Conservation (phyloP, 2,888 invertebrate species). For the Ochropleura leucogaster region DNA sequence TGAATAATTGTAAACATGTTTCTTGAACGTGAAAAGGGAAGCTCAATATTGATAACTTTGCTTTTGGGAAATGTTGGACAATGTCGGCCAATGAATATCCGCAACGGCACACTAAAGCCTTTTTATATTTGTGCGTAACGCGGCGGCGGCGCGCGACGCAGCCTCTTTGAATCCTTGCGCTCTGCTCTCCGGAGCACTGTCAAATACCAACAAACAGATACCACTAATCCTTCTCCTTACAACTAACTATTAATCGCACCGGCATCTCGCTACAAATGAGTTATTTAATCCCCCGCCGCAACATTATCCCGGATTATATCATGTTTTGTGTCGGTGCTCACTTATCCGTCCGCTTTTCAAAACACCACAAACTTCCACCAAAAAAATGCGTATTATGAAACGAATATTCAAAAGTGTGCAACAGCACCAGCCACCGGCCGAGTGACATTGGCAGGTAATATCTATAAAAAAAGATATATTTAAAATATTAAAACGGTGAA, state of each 20-base stretch:
- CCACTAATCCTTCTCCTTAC: constrained; percentile 85
- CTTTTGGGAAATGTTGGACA: constrained; percentile 67
- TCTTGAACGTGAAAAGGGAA: constrained; percentile 33
- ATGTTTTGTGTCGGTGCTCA: constrained; percentile 84
- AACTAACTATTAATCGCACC: constrained; percentile 83
- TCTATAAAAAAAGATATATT: constrained; percentile 67
- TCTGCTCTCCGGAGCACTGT: constrained; percentile 69
- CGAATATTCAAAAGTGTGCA: constrained; percentile 66
- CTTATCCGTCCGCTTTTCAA: constrained; percentile 77
- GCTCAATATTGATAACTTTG: constrained; percentile 59
- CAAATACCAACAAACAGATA: constrained; percentile 82
- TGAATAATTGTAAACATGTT: constrained; percentile 41
- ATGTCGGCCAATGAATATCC: constrained; percentile 66
- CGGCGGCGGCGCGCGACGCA: constrained; percentile 70
- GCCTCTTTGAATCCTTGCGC: constrained; percentile 73
- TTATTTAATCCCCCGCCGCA: constrained; percentile 83
- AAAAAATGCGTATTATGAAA: constrained; percentile 66
- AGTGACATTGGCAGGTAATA: constrained; percentile 64
- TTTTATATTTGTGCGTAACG: constrained; percentile 83
- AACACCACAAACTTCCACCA: constrained; percentile 73
- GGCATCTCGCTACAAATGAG: constrained; percentile 85
- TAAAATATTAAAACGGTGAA: constrained; percentile 77
- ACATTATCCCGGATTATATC: constrained; percentile 86
- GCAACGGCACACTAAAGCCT: constrained; percentile 65
- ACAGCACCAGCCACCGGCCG: constrained; percentile 43